Evolutionary conservation across 2,113 vertebrate genomes (phyloP).

Genomic region (Dipodomys ordii): DNA sequence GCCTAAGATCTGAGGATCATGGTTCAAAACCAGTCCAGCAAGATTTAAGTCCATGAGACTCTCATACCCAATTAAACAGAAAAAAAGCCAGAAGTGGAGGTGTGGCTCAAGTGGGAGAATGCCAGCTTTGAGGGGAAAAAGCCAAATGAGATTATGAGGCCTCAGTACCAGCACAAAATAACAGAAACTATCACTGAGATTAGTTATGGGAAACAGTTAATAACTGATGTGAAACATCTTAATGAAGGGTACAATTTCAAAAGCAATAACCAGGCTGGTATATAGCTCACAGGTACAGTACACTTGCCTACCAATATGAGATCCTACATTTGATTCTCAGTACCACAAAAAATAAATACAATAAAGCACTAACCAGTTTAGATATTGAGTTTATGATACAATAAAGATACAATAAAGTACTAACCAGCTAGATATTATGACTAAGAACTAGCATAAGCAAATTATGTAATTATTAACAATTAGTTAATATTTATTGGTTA

Average conservation of each 20-base stretch:
- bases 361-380: slow-evolving; percentile 23
- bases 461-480: slow-evolving; percentile 43
- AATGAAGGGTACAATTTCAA: background rate
- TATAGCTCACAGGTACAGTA: background rate
- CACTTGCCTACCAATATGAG: no score
- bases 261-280: background rate
- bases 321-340: background rate
- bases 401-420: background rate
- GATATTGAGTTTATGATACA: background rate
- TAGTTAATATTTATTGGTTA: slow-evolving; percentile 45
- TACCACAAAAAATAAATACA: background rate
- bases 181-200: background rate
- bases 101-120: no score
- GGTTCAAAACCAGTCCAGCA: no score
- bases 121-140: no score
- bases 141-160: no score
- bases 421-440: background rate
- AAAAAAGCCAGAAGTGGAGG: no score
- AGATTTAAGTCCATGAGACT: no score
- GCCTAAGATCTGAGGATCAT: no score
- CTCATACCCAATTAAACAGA: no score
- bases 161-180: no score
- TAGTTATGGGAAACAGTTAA: background rate
- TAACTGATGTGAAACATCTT: background rate
- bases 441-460: slow-evolving; percentile 12